Percentiles rank a stretch among this genome's conserved stretches.
Conservation (phyloP, 2,888 invertebrate species). For the Anodontia alba region DNA sequence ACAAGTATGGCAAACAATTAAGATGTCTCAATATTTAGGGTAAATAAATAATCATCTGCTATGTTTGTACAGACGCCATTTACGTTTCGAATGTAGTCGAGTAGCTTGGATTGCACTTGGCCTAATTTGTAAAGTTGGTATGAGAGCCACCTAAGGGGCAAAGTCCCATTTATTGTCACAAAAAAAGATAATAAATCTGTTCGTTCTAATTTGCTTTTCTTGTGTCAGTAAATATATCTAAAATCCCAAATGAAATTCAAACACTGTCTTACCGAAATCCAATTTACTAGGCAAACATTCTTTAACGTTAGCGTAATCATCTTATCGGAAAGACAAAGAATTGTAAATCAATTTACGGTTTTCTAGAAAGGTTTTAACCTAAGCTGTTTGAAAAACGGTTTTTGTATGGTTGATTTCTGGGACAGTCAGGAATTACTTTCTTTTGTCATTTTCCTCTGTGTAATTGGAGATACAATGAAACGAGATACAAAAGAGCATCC, state of each 20-base stretch:
- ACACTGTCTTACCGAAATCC: neutral
- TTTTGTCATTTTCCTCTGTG: neutral
- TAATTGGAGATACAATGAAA: neutral
- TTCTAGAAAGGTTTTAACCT: neutral
- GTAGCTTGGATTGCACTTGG: no score
- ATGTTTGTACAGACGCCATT: no score
- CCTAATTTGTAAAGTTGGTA: no score
- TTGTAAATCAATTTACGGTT: constrained; percentile 3
- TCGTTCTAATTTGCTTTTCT: neutral
- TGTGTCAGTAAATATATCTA: constrained; percentile 4
- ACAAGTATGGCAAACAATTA: no score
- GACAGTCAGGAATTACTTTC: neutral
- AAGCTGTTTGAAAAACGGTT: neutral
- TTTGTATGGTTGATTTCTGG: neutral
- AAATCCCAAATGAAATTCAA: constrained; percentile 13
- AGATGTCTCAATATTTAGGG: no score
- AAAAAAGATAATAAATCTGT: neutral
- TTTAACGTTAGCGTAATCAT: neutral
- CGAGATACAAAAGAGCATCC: neutral
- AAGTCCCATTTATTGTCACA: neutral
- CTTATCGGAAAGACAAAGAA: neutral
- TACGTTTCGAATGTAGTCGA: no score
- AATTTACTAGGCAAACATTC: constrained; percentile 9
- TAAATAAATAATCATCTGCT: no score
- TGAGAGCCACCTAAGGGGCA: neutral